Base-by-base conservation (phyloP, 2,888 invertebrate species). In the Balanococcus diminutus region DNA sequence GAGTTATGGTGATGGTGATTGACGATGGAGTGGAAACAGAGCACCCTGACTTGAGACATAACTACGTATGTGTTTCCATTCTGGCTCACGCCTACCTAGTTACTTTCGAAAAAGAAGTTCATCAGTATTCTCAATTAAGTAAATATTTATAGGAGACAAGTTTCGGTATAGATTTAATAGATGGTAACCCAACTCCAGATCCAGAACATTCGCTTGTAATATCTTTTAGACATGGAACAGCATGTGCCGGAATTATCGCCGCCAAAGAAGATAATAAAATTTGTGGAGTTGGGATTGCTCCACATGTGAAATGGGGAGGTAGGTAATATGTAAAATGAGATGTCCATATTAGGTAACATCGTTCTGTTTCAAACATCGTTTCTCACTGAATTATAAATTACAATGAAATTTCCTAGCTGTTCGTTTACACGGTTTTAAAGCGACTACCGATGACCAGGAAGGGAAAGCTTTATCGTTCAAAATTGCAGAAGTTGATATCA, bases 1-100 rank as follows among this genome's bases (percentile, higher is more conserved):
- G 97, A 51, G 95, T 98, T n/a, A 97, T 97, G 31, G 98, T 99
- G 87, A 97, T 98, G 56, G 98, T 99, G 88, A 92, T 99, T 75
- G 98, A 99, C 90, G 98, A 98, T 90, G 98, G 98, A 32, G 92
- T 98, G 51, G 98, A 98, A 90, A 96, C 95, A 87, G 95, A 96
- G 90, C 98, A 98, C 91, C 97, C 97, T 0, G 98, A 98, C 90
- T 93, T 98, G 87, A 91, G 92, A 85, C 92, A 93, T 88, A 98
- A 98, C 91, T 98, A 97, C 90, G 98, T 98, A 92, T 95, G 96
- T 93, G n/a, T 84, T 14, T 0, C 32, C 22, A 19, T n/a, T 46
- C 14, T 56, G n/a, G 11, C 1, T 2, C 56, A 19, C 19, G 3
- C 19, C 16, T 4, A 19, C 19, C 0, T 8, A 25, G 1, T 14